Evolutionary conservation across 92 coral and sea anemone species (phyloP).

Genomic region (Diadumene lineata): DNA sequence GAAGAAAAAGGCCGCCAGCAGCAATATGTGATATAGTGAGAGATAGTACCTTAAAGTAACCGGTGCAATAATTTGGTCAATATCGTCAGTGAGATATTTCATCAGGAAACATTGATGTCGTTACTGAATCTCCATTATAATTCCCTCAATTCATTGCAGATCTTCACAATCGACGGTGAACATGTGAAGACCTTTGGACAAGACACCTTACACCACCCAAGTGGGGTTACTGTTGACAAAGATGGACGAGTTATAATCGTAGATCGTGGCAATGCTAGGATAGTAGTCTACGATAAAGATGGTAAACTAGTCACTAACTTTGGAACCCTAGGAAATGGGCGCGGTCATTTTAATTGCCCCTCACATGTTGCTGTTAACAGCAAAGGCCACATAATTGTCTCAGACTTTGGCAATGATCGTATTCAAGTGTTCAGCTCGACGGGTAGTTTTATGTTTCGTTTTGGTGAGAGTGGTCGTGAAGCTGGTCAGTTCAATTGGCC

Average conservation of each 20-base stretch:
- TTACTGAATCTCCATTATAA: no score
- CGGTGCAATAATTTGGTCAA: no score
- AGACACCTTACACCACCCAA: slow-evolving; percentile 72
- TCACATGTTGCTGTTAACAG: slow-evolving; percentile 77
- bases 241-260: slow-evolving; percentile 69
- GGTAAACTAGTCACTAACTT: slow-evolving; percentile 66
- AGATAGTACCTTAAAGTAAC: no score
- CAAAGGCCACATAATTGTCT: slow-evolving; percentile 80
- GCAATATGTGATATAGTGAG: no score
- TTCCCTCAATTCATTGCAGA: no score
- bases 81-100: no score
- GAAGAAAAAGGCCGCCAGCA: no score
- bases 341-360: slow-evolving; percentile 86
- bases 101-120: no score
- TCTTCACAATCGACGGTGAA: slow-evolving; percentile 71
- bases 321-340: slow-evolving; percentile 91
- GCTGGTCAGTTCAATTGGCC: slow-evolving; percentile 93
- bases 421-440: slow-evolving; percentile 82
- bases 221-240: slow-evolving; percentile 81
- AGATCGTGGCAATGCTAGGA: slow-evolving; percentile 91
- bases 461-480: slow-evolving; percentile 85
- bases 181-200: slow-evolving; percentile 59
- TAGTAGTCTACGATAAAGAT: slow-evolving; percentile 69
- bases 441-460: slow-evolving; percentile 80
- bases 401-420: slow-evolving; percentile 97